Evolutionary conservation across 2,113 vertebrate species (phyloP).

Genomic region (Melanerpes aurifrons): DNA sequence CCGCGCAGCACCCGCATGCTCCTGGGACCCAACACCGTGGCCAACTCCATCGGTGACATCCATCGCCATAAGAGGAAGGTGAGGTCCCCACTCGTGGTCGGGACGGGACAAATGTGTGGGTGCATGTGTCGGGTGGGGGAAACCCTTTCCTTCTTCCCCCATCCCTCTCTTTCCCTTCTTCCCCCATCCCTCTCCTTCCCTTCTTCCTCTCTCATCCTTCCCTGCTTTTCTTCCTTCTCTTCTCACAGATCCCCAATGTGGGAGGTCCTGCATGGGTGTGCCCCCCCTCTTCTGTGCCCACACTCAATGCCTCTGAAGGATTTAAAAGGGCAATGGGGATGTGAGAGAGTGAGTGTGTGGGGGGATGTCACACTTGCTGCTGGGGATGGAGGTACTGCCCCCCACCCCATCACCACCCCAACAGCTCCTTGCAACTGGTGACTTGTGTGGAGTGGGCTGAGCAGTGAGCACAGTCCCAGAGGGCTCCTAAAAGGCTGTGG

Average conservation of each 20-base stretch:
- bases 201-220: too few relatives aligned
- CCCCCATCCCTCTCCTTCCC: too few relatives aligned
- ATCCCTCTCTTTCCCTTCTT: too few relatives aligned
- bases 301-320: not conserved
- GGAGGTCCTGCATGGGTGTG: not conserved
- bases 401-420: too few relatives aligned
- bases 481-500: not conserved
- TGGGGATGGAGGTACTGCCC: too few relatives aligned
- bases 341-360: not conserved
- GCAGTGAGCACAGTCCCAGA: conserved; percentile 36
- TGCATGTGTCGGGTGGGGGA: not conserved
- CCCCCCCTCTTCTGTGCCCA: not conserved
- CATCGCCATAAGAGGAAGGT: conserved; percentile 96
- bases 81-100: not conserved
- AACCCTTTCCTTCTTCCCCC: too few relatives aligned
- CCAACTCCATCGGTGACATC: conserved; percentile 97
- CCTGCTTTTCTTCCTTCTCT: too few relatives aligned
- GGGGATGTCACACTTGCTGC: not conserved
- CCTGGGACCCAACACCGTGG: conserved; percentile 92
- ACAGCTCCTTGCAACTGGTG: not conserved
- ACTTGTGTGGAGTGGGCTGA: conserved; percentile 61
- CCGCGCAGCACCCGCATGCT: conserved; percentile 93
- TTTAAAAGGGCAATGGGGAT: not conserved
- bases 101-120: not conserved
- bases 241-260: not conserved